phyloP scores from a whole-genome alignment of 2,113 vertebrate genomes.

The Chaetodon auriga region DNA sequence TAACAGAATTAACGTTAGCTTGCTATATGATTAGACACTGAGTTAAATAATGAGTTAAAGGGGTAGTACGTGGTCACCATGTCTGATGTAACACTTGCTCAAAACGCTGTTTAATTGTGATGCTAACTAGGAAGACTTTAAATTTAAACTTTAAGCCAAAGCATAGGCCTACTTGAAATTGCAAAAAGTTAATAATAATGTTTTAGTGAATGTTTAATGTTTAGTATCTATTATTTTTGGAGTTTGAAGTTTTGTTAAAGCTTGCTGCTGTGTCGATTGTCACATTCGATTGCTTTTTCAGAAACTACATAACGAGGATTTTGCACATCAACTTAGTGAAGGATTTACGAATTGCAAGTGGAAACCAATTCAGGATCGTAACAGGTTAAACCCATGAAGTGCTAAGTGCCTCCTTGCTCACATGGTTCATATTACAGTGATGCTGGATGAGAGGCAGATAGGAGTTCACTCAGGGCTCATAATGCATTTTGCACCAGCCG shows the following conservation, averaged over 20 bases:
- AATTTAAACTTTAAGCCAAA: too few relatives aligned
- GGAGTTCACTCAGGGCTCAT: conserved; percentile 30
- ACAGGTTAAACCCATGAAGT: conserved; percentile 2
- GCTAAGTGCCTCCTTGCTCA: conserved; percentile 24
- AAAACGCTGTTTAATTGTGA: too few relatives aligned
- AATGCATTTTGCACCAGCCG: conserved; percentile 32
- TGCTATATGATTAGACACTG: too few relatives aligned
- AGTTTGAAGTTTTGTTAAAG: background rate
- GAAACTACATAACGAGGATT: background rate
- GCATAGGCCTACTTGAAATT: too few relatives aligned
- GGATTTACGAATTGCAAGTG: background rate
- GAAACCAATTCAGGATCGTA: background rate
- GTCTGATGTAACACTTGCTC: too few relatives aligned
- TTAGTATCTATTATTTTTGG: background rate
- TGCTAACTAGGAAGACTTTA: too few relatives aligned
- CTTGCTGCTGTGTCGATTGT: background rate
- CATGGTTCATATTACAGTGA: conserved; percentile 35
- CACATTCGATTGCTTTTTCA: background rate
- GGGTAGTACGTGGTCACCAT: too few relatives aligned
- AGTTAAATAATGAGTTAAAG: too few relatives aligned
- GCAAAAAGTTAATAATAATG: too few relatives aligned
- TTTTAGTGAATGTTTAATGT: too few relatives aligned
- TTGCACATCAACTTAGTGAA: background rate
- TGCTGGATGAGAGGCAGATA: conserved; percentile 21
- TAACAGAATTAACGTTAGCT: background rate